A percentile compares a stretch with the other conserved stretches of the same genome.
These are phyloP conservation scores for Parnassius smintheus DNA, from an alignment of 2,888 invertebrate species.

Conservation along the genomic window DNA sequence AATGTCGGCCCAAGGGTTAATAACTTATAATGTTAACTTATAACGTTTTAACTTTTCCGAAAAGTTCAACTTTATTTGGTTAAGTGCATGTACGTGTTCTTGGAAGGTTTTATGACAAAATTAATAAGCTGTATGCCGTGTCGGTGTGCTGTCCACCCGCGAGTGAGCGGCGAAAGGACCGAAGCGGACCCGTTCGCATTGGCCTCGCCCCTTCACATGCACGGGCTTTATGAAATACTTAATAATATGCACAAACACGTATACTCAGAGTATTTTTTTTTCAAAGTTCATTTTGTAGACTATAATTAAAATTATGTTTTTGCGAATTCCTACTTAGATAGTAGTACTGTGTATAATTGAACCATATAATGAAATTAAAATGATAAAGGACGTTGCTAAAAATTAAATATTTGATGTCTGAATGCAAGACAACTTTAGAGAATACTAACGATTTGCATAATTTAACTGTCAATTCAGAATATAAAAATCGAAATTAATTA, in stretches of 20 bases:
- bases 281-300: neutral
- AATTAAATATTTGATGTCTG: too few relatives aligned
- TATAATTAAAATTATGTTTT: neutral
- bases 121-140: neutral
- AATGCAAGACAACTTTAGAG: too few relatives aligned
- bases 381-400: too few relatives aligned
- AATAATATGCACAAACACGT: slow-evolving; percentile 1
- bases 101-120: slow-evolving; percentile 1
- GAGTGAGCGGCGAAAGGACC: slow-evolving; percentile 28
- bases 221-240: slow-evolving; percentile 7
- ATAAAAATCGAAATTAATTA: too few relatives aligned
- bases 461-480: too few relatives aligned
- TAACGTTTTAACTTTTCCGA: neutral
- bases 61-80: neutral
- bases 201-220: slow-evolving; percentile 20
- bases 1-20: too few relatives aligned
- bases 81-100: neutral
- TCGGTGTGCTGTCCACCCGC: slow-evolving; percentile 28
- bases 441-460: too few relatives aligned
- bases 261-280: neutral
- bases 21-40: neutral
- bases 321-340: too few relatives aligned
- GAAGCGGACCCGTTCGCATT: slow-evolving; percentile 10
- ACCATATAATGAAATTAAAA: too few relatives aligned
- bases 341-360: too few relatives aligned